Base-by-base conservation (phyloP, 2,888 invertebrate species). In the Coelopa pilipes region DNA sequence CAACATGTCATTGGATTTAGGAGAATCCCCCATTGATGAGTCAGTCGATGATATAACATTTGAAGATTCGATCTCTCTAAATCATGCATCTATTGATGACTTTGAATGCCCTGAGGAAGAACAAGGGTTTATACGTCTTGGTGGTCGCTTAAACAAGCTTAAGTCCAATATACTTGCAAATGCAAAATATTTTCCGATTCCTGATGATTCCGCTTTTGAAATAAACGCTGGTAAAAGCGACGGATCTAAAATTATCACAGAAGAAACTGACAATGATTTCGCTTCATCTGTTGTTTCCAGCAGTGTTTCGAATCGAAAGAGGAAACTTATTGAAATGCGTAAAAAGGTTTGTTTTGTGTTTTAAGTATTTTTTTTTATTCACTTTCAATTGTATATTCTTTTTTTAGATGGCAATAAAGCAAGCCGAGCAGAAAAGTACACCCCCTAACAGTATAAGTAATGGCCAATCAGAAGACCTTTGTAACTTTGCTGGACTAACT, bases 1-100 rank as follows among this genome's bases (percentile, higher is more conserved):
- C 67, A 74, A 15, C 17, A 46, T 46, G 11, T 46, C 21, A 3
- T 12, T 24, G n/a, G 55, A 9, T n/a, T 46, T 60, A 5, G 21
- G n/a, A 9, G 59, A 60, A 45, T 47, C 12, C 17, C 7, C 21
- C 66, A 0, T 34, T 63, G 0, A 70, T 72, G 55, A 4, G 34
- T 34, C 72, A 66, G 57, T 74, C 1, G 77, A 79, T 34, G 81
- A 80, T 57, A 74, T 82, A 5, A 74, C 76, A 15, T 81, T 80
- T 57, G 80, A 81, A 34, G 81, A 82, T 71, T 82, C 82, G 0
- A 78, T 79, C 2, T 80, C 79, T 0, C 62, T 74, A 11, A 55
- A 57, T 19, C 19, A 53, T 34, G 34, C 34, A 34, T 34, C 34
- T 5, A 49, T 19, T 13, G 55, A 73, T 15, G 67, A 46, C n/a